Conservation (phyloP, 2,888 invertebrate genomes). For the Ariolimax columbianus region DNA sequence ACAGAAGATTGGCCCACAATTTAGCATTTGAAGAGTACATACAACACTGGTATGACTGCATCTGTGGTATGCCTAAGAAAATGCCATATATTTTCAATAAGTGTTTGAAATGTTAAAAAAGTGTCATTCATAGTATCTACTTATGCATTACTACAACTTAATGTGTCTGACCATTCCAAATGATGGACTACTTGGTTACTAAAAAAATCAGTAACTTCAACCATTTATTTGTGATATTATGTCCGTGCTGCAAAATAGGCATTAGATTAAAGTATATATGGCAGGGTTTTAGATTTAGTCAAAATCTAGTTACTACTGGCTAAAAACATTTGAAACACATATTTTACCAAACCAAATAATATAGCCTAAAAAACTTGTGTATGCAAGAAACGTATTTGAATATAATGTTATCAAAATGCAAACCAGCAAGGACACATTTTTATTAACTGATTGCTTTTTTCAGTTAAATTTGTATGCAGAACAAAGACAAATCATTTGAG, state of each 20-base stretch:
- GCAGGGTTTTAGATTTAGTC: not conserved
- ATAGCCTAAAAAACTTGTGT: no score
- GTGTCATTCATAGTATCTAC: not conserved
- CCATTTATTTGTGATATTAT: not conserved
- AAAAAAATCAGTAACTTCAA: no score
- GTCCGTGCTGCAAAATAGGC: not conserved
- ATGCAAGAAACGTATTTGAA: no score
- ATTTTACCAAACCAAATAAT: not conserved
- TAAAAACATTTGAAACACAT: no score
- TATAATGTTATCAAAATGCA: no score
- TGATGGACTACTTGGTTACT: not conserved
- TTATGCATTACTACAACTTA: not conserved
- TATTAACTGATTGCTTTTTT: no score
- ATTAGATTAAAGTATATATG: not conserved
- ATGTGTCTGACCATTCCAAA: not conserved
- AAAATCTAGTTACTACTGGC: not conserved
- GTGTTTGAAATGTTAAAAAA: not conserved
- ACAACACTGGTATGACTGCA: not conserved
- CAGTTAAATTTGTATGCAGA: no score
- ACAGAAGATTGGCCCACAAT: slow-evolving; percentile 29
- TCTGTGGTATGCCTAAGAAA: not conserved
- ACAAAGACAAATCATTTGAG: not conserved
- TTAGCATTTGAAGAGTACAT: not conserved
- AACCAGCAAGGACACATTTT: no score
- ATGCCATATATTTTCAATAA: slow-evolving; percentile 3